phyloP scores from a whole-genome alignment of 1,140 invertebrate genomes.

The Maconellicoccus hirsutus region DNA sequence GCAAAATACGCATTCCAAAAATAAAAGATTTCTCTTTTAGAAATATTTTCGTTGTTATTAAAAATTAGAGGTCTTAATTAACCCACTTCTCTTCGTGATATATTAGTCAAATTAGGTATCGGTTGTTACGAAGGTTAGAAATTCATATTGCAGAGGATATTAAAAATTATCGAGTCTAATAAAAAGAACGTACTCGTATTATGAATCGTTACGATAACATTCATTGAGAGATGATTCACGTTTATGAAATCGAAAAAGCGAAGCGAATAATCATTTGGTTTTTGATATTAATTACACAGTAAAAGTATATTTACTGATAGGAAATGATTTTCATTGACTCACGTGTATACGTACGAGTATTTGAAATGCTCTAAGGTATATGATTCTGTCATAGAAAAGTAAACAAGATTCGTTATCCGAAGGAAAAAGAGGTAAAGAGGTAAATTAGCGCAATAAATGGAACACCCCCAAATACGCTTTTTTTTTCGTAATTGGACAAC shows the following conservation, averaged over 20 bases:
- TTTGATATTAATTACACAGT: not conserved
- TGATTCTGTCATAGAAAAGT: too few relatives aligned
- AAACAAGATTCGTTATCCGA: too few relatives aligned
- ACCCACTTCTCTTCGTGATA: not conserved
- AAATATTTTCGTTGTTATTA: not conserved
- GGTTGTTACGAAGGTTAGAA: not conserved
- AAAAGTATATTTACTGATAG: too few relatives aligned
- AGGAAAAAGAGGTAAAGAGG: not conserved
- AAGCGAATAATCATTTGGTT: not conserved
- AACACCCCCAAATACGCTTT: not conserved
- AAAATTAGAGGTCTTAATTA: not conserved
- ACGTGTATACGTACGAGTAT: too few relatives aligned
- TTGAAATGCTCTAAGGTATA: too few relatives aligned
- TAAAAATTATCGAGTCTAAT: not conserved
- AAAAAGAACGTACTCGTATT: not conserved
- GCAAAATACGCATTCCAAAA: too few relatives aligned
- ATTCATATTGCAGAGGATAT: not conserved
- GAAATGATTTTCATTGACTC: too few relatives aligned
- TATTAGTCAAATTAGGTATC: not conserved
- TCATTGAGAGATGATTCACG: constrained; percentile 8
- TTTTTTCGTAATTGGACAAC: not conserved
- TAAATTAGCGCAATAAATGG: not conserved
- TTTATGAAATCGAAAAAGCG: not conserved
- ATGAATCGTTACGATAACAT: not conserved
- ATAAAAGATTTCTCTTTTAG: too few relatives aligned